Base-by-base conservation (phyloP, 53 echinoderm and acorn worm genomes). In the Astropecten irregularis region DNA sequence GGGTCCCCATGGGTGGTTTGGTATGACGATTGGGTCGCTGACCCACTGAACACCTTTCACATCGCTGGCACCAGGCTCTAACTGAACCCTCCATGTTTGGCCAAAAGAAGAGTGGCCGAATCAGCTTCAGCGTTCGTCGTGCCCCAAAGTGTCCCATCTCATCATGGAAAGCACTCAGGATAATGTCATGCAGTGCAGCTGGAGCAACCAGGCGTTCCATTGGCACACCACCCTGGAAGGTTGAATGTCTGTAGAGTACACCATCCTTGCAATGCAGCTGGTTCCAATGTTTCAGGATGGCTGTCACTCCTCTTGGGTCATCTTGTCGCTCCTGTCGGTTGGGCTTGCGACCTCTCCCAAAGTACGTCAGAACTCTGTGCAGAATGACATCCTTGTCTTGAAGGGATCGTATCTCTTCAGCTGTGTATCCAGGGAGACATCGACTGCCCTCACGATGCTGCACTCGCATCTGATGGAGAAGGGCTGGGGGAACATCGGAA, bases 101-200 rank as follows among this genome's bases (percentile, higher is more conserved):
- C 84, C 84, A 83, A 40, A 53, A 83, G 69, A 83, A 68, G 33
- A 64, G 50, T 25, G 66, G 53, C 38, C 35, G 27, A 5, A 70
- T 27, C 20, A 39, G n/a, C 69, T 50, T 34, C 14, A 66, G 66
- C 1, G 84, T 83, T 27, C 84, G 31, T 56, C 51, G 49, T 28
- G 39, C 68, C 11, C 70, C 84, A 38, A 83, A 83, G 26, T 83
- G 84, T 15, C 84, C 84, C 9, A 49, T n/a, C 9, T 68, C 48
- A 36, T 83, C 70, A 25, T 83, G 70, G 84, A 44, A 83, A 10
- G 31, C 35, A 2, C 4, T 68, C 32, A 71, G 32, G 5, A 66
- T 39, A 1, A 30, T 37, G 11, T 70, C 84, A 18, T 23, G 34
- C 33, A 71, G 54, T 10, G 53, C 5, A 26, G 14, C 53, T 33